Percentiles rank a stretch among this genome's conserved stretches.
Evolutionary conservation across 2,113 vertebrate genomes (phyloP).

Genomic region (Epinephelus lanceolatus): DNA sequence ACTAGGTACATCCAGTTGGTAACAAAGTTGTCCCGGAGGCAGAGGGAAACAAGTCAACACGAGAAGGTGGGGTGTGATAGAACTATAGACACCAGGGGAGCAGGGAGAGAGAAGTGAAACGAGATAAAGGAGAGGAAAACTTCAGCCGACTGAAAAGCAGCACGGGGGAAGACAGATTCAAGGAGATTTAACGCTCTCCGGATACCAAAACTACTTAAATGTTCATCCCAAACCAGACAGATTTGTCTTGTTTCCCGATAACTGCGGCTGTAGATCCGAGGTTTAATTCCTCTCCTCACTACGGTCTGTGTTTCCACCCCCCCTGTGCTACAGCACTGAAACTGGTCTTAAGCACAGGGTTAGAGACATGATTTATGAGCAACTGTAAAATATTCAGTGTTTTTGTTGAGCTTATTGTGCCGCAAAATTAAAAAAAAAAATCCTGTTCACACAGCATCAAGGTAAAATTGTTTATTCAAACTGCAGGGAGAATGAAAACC

Average conservation of each 20-base stretch:
- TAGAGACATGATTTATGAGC: constrained; percentile 22
- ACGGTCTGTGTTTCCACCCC: neutral
- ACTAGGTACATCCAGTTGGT: constrained; percentile 35
- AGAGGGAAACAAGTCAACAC: constrained; percentile 23
- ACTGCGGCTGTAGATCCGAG: constrained; percentile 3
- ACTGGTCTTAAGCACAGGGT: constrained; percentile 14
- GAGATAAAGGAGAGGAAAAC: constrained; percentile 25
- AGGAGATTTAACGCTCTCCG: constrained; percentile 47
- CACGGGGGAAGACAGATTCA: constrained; percentile 20
- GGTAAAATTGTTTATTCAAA: constrained; percentile 38
- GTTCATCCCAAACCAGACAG: constrained; percentile 54
- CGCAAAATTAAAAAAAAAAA: neutral
- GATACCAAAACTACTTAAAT: constrained; percentile 41
- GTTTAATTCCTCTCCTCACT: constrained; percentile 37
- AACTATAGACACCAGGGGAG: constrained; percentile 20
- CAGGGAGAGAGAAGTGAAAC: constrained; percentile 15
- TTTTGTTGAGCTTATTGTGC: constrained; percentile 30
- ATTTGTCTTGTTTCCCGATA: constrained; percentile 56
- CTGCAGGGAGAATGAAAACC: constrained; percentile 15
- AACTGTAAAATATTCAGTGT: constrained; percentile 33
- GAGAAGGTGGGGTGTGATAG: constrained; percentile 3
- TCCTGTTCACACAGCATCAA: neutral
- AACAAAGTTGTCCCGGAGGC: constrained; percentile 37
- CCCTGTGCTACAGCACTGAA: neutral
- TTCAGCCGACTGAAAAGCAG: neutral